Percentiles rank a stretch among this genome's conserved stretches.
Evolutionary conservation across 2,113 vertebrate genomes (phyloP).

Genomic region (Urocolius indicus): DNA sequence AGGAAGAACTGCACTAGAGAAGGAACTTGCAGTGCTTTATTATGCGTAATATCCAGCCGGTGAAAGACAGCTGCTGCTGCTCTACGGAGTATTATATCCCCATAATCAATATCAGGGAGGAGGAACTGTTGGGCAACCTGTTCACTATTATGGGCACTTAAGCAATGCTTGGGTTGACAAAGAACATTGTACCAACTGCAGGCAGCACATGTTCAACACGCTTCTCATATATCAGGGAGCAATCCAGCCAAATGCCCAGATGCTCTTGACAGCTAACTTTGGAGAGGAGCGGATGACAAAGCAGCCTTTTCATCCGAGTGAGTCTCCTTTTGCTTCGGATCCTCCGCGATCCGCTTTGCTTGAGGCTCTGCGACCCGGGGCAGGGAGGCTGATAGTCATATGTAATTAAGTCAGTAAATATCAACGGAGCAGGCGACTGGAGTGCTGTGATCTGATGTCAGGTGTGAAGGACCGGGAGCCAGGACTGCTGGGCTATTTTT

Average conservation of each 20-base stretch:
- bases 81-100: background rate
- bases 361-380: background rate
- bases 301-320: background rate
- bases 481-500: background rate
- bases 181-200: conserved; percentile 56
- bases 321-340: background rate
- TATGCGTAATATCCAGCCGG: conserved; percentile 29
- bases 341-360: background rate
- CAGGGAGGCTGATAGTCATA: background rate
- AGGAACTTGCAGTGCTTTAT: conserved; percentile 49
- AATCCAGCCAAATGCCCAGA: conserved; percentile 55
- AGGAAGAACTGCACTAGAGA: background rate
- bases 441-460: background rate
- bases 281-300: background rate
- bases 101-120: conserved; percentile 57
- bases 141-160: conserved; percentile 69
- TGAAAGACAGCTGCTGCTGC: conserved; percentile 61
- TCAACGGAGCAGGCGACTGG: background rate
- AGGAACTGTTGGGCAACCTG: conserved; percentile 64
- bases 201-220: conserved; percentile 60
- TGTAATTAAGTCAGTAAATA: background rate
- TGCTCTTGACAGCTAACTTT: conserved; percentile 46
- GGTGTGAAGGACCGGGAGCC: background rate
- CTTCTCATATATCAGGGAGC: conserved; percentile 33
- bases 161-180: conserved; percentile 60